Evolutionary conservation across 2,888 invertebrate genomes (phyloP).

Genomic region (Drosophila robusta): DNA sequence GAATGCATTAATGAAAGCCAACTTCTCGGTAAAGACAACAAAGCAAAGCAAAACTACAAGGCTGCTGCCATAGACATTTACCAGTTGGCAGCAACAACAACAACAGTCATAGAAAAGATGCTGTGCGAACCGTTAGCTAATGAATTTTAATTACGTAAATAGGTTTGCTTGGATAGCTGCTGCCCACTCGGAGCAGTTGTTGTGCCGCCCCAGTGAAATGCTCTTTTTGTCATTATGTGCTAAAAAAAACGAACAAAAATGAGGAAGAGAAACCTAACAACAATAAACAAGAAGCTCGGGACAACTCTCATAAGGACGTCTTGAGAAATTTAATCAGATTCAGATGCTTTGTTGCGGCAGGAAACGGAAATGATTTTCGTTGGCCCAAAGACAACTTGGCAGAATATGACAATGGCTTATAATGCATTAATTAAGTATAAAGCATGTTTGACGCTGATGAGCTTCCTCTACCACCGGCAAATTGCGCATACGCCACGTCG

Average conservation of each 20-base stretch:
- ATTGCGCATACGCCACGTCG: constrained; percentile 43
- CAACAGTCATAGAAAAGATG: neutral
- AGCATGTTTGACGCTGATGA: constrained; percentile 31
- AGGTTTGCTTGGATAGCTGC: constrained; percentile 43
- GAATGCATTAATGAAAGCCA: constrained; percentile 35
- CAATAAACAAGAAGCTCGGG: constrained; percentile 6
- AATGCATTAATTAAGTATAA: constrained; percentile 64
- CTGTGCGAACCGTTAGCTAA: constrained; percentile 32
- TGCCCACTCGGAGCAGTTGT: constrained; percentile 15
- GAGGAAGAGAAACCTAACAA: neutral
- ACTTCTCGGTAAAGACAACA: constrained; percentile 18
- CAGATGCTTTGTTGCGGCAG: constrained; percentile 26
- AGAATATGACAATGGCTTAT: constrained; percentile 48
- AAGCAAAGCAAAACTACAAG: constrained; percentile 2
- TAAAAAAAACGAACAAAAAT: neutral
- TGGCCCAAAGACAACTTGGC: constrained; percentile 2
- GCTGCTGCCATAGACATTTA: constrained; percentile 16
- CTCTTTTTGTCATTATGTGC: constrained; percentile 9
- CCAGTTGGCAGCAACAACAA: constrained; percentile 13
- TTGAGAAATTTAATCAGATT: constrained; percentile 46
- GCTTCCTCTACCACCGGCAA: constrained; percentile 7
- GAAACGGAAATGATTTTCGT: constrained; percentile 53
- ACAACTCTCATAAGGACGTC: neutral
- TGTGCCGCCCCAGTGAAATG: constrained; percentile 10
- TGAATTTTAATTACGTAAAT: constrained; percentile 73